Evolutionary conservation across 2,888 invertebrate genomes (phyloP).

Genomic region (Pristionchus maxplancki): DNA sequence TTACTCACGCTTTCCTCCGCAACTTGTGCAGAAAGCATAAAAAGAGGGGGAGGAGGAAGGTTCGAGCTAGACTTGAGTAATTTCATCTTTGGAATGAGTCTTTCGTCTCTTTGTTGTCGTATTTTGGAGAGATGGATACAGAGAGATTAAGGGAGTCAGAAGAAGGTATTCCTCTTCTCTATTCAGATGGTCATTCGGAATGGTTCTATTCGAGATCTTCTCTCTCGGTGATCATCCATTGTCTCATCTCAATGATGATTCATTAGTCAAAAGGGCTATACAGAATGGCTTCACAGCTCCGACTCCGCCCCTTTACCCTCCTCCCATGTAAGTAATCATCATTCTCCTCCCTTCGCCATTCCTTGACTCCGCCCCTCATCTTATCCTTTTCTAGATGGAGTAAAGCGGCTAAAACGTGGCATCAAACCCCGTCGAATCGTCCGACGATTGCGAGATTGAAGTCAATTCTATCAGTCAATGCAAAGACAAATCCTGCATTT

Average conservation of each 20-base stretch:
- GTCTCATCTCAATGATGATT: conserved; percentile 34
- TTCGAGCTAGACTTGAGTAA: background rate
- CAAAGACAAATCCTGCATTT: conserved; percentile 20
- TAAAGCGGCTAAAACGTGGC: conserved; percentile 23
- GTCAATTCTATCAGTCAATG: background rate
- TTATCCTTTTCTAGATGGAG: conserved; percentile 35
- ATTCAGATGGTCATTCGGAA: conserved; percentile 48
- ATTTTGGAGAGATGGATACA: background rate
- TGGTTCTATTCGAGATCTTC: conserved; percentile 46
- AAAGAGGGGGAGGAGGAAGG: background rate
- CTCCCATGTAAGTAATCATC: conserved; percentile 39
- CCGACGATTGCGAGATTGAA: conserved; percentile 29
- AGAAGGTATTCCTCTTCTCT: background rate
- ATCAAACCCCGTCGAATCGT: conserved; percentile 21
- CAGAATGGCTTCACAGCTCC: conserved; percentile 26
- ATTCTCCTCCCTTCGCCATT: background rate
- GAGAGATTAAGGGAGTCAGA: background rate
- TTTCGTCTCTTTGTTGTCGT: background rate
- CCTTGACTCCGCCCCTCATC: conserved; percentile 6
- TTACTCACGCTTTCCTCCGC: background rate
- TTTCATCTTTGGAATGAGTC: conserved; percentile 16
- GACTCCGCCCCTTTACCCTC: conserved; percentile 41
- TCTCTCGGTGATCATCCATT: conserved; percentile 48
- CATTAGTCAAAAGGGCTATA: background rate
- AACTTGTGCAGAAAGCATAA: background rate